These are phyloP conservation scores for Limnephilus auricula DNA, from an alignment of 2,888 invertebrate genomes.

Conservation along the genomic window DNA sequence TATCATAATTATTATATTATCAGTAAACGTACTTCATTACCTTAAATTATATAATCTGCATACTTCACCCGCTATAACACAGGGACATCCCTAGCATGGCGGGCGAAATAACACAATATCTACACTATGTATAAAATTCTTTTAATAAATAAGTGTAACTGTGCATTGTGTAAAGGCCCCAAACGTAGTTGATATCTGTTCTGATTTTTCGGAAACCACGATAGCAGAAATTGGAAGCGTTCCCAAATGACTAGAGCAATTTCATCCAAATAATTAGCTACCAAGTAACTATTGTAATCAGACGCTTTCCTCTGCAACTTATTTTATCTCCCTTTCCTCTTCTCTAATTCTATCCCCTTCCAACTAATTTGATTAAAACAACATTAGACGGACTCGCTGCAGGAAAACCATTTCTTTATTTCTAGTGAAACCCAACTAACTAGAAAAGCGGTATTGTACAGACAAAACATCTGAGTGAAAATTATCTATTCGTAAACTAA, in stretches of 20 bases:
- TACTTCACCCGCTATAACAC: too few relatives aligned
- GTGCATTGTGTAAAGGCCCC: too few relatives aligned
- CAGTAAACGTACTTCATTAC: too few relatives aligned
- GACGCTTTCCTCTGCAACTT: neutral
- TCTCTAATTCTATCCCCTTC: neutral
- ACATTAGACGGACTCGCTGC: neutral
- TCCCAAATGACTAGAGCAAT: neutral
- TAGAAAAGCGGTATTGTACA: neutral
- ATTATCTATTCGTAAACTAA: neutral
- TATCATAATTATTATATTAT: too few relatives aligned
- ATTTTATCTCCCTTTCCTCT: neutral
- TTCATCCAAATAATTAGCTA: neutral
- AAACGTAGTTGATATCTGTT: neutral
- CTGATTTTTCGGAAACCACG: neutral
- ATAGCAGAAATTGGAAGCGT: neutral
- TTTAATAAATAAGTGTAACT: too few relatives aligned
- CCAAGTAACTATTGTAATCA: neutral
- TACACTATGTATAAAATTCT: too few relatives aligned
- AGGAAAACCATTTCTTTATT: neutral
- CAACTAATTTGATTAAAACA: neutral
- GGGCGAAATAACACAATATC: too few relatives aligned
- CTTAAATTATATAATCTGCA: too few relatives aligned
- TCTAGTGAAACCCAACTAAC: neutral
- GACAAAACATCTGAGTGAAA: neutral
- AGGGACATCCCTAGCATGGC: too few relatives aligned